Conservation (phyloP, 2,113 vertebrate genomes). For the Pogonocichla stellata region DNA sequence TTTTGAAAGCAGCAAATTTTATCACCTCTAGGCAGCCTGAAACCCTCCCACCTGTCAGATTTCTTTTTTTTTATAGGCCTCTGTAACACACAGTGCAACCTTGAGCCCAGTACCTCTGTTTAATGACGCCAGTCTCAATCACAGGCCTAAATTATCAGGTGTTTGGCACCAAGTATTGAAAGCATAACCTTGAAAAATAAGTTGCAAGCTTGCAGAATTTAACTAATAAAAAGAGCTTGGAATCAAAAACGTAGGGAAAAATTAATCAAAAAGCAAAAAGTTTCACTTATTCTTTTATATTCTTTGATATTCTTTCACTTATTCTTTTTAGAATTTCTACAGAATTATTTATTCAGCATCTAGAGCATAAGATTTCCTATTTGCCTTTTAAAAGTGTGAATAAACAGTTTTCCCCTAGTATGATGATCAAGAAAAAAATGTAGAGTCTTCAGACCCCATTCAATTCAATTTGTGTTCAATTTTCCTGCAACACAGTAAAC, state of each 20-base stretch:
- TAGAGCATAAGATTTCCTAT: background rate
- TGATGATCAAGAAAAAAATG: background rate
- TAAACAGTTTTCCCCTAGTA: background rate
- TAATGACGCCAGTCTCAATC: background rate
- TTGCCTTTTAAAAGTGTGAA: background rate
- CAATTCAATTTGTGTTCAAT: background rate
- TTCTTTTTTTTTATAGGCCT: background rate
- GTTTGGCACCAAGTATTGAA: background rate
- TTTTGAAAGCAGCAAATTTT: background rate
- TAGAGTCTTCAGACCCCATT: background rate
- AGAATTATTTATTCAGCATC: background rate
- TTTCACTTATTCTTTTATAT: background rate
- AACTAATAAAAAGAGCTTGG: background rate
- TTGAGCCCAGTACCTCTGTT: background rate
- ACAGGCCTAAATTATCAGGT: background rate
- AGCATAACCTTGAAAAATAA: background rate
- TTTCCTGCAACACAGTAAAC: background rate
- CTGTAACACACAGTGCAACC: background rate
- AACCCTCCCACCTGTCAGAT: background rate
- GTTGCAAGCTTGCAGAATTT: background rate
- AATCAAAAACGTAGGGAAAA: background rate
- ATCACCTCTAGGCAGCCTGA: background rate
- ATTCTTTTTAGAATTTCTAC: background rate
- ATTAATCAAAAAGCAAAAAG: background rate
- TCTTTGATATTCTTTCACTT: background rate